These are phyloP conservation scores for Parotia lawesii DNA, from an alignment of 2,113 vertebrate species.

Conservation along the genomic window DNA sequence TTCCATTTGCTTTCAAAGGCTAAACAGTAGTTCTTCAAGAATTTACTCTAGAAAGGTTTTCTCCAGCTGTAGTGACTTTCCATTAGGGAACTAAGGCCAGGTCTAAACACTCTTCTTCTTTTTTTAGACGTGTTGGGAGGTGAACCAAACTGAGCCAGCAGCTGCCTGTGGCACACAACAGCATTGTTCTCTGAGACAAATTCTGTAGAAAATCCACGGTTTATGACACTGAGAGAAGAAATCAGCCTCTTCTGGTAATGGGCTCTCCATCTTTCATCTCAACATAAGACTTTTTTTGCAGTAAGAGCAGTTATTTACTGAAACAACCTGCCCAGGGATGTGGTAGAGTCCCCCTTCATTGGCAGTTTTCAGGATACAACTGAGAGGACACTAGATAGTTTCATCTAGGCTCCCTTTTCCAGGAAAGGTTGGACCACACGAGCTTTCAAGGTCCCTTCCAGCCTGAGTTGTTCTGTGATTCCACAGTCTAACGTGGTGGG, in stretches of 20 bases:
- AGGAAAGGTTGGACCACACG: accelerated
- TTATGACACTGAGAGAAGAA: not conserved
- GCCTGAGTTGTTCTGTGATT: not conserved
- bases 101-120: not conserved
- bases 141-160: not conserved
- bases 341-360: not conserved
- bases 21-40: not conserved
- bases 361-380: not conserved
- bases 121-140: accelerated
- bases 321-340: not conserved
- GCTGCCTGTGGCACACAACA: not conserved
- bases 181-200: not conserved
- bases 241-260: not conserved
- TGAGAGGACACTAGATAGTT: not conserved
- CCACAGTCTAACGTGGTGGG: not conserved
- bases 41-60: not conserved
- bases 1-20: not conserved
- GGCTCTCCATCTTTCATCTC: not conserved
- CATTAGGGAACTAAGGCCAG: not conserved
- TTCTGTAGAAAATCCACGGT: not conserved
- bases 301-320: not conserved
- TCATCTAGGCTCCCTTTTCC: not conserved
- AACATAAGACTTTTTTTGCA: not conserved
- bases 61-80: not conserved
- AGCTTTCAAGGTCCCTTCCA: not conserved